A percentile compares a stretch with the other conserved stretches of the same genome.
These are phyloP conservation scores for Eumacrocentrus americanus DNA, from an alignment of 2,888 invertebrate genomes.

Conservation along the genomic window DNA sequence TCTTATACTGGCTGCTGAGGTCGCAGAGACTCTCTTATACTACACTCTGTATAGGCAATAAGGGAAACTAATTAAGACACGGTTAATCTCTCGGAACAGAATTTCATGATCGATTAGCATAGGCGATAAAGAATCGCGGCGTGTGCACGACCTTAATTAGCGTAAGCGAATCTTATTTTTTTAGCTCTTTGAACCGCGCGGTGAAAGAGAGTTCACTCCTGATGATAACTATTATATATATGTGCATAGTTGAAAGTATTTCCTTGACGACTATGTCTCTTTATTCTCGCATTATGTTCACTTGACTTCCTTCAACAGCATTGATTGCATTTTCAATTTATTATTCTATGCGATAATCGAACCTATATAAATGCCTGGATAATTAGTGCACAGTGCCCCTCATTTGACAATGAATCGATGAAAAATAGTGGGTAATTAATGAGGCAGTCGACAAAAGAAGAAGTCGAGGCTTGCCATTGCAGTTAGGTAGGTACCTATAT, in stretches of 20 bases:
- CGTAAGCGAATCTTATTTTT: slow-evolving; percentile 44
- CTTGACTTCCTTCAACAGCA: no score
- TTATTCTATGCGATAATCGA: neutral
- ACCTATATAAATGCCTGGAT: neutral
- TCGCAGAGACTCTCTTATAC: neutral
- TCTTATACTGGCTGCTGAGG: no score
- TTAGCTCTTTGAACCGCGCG: slow-evolving; percentile 14
- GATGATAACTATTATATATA: no score
- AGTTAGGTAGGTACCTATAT: slow-evolving; percentile 30
- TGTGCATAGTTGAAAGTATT: no score
- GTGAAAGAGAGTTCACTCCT: neutral
- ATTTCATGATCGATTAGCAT: slow-evolving; percentile 55
- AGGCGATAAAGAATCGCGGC: slow-evolving; percentile 50
- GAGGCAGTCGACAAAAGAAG: slow-evolving; percentile 32
- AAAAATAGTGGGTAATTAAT: slow-evolving; percentile 23
- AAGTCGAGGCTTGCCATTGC: slow-evolving; percentile 4
- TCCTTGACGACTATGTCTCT: no score
- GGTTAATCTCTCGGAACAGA: slow-evolving; percentile 51
- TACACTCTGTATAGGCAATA: slow-evolving; percentile 31
- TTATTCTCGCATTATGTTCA: no score
- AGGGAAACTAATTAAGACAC: slow-evolving; percentile 57
- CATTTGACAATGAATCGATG: neutral
- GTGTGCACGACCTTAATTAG: slow-evolving; percentile 55
- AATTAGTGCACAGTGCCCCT: neutral
- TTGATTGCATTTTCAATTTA: neutral